These are phyloP conservation scores for Phyllopteryx taeniolatus DNA, from an alignment of 2,113 vertebrate genomes.

Conservation along the genomic window DNA sequence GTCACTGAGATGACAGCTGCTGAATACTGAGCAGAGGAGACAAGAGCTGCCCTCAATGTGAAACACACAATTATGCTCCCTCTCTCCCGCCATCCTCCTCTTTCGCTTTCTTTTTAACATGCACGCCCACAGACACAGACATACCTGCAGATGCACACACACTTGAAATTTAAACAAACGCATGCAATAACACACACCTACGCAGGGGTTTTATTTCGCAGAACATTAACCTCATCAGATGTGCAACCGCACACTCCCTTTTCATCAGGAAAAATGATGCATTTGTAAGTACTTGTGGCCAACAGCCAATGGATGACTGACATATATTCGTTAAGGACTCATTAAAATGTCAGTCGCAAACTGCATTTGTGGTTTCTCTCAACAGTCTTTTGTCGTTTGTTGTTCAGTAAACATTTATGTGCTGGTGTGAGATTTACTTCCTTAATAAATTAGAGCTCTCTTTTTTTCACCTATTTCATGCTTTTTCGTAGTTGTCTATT, in stretches of 20 bases:
- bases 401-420: slow-evolving; percentile 20
- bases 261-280: slow-evolving; percentile 40
- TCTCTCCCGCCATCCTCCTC: not conserved
- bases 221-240: slow-evolving; percentile 29
- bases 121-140: slow-evolving; percentile 23
- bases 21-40: slow-evolving; percentile 65
- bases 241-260: slow-evolving; percentile 18
- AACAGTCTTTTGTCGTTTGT: slow-evolving; percentile 3
- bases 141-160: slow-evolving; percentile 14
- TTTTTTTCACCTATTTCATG: not conserved
- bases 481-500: not conserved
- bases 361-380: slow-evolving; percentile 25
- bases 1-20: slow-evolving; percentile 36
- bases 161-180: slow-evolving; percentile 26
- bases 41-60: slow-evolving; percentile 46
- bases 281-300: slow-evolving; percentile 53
- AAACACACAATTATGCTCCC: slow-evolving; percentile 25
- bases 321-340: slow-evolving; percentile 19
- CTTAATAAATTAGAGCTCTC: too few relatives aligned
- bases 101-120: not conserved
- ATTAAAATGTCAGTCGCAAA: slow-evolving; percentile 31
- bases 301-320: slow-evolving; percentile 29
- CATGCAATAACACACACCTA: slow-evolving; percentile 33
- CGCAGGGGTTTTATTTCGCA: slow-evolving; percentile 27
- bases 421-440: not conserved